Percentiles rank a stretch among this genome's conserved stretches.
Conservation (phyloP, 2,113 vertebrate species). For the Phaethon lepturus region DNA sequence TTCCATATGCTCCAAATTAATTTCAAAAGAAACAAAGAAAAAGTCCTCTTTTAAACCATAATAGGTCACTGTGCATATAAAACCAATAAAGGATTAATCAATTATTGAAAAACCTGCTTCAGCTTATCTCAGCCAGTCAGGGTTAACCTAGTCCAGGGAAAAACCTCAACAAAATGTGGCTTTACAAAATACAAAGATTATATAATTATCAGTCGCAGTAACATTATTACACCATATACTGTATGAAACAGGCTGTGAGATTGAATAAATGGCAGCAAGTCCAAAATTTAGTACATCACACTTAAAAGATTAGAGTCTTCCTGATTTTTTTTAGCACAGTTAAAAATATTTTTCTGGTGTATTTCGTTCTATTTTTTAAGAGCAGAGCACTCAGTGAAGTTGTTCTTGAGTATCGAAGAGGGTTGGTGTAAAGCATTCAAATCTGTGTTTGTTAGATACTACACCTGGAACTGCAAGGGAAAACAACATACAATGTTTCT, state of each 20-base stretch:
- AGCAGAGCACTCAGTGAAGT: neutral
- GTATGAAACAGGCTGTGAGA: neutral
- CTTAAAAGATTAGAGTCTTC: neutral
- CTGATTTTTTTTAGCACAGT: neutral
- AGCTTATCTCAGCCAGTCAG: neutral
- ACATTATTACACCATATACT: neutral
- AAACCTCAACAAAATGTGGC: neutral
- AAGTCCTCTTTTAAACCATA: accelerated
- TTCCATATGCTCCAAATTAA: neutral
- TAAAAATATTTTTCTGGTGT: neutral
- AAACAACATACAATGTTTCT: neutral
- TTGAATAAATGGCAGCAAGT: neutral
- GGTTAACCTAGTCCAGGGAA: neutral
- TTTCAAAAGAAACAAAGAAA: neutral
- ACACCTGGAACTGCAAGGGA: neutral
- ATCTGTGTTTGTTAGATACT: neutral
- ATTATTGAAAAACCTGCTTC: neutral
- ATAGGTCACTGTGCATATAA: neutral
- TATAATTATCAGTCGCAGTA: neutral
- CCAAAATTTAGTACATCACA: neutral
- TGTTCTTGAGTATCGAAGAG: neutral
- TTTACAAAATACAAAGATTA: neutral
- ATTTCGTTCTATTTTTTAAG: neutral
- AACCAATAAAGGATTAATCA: neutral
- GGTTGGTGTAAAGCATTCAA: neutral